These are phyloP conservation scores for Glaucopsyche alexis DNA, from an alignment of 2,888 invertebrate genomes.

Conservation along the genomic window DNA sequence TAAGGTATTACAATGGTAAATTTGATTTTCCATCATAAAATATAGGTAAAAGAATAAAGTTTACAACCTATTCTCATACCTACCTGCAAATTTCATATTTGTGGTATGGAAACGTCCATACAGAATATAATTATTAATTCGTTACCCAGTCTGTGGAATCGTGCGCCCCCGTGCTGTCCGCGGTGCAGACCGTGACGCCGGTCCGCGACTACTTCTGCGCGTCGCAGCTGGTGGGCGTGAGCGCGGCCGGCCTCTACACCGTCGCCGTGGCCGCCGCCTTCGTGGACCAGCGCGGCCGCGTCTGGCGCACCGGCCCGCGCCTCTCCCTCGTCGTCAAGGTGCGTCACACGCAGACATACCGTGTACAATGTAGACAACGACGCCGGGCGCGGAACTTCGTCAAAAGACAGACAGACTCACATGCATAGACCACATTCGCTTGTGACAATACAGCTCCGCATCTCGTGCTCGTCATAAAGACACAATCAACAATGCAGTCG, in stretches of 20 bases:
- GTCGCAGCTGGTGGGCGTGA: conserved; percentile 90
- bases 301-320: conserved; percentile 95
- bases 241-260: conserved; percentile 67
- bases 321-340: conserved; percentile 88
- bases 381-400: no score
- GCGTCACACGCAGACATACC: background rate
- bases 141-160: conserved; percentile 60
- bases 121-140: background rate
- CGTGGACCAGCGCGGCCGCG: conserved; percentile 89
- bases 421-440: background rate
- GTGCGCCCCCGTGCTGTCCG: conserved; percentile 67
- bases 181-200: conserved; percentile 91
- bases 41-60: no score
- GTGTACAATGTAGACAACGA: no score
- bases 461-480: no score
- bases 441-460: no score
- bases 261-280: conserved; percentile 92
- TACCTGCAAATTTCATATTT: no score
- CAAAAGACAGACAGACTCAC: background rate
- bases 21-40: no score
- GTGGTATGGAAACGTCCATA: no score
- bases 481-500: no score
- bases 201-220: conserved; percentile 97
- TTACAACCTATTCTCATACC: no score
- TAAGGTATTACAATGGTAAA: no score